phyloP scores from a whole-genome alignment of 2,888 invertebrate genomes.

The Xanthorhoe spadicearia region DNA sequence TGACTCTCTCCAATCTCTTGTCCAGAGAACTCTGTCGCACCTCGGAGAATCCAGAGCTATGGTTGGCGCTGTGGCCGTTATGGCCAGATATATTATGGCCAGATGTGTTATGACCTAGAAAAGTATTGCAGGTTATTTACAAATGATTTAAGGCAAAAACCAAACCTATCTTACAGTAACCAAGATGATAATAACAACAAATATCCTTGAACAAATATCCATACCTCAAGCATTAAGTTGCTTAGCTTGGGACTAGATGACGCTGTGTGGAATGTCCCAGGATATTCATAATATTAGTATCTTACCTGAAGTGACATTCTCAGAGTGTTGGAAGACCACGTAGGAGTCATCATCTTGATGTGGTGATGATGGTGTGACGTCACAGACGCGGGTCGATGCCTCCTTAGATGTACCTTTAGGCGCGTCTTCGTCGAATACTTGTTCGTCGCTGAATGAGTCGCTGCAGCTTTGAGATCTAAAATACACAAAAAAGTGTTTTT shows the following conservation, averaged over 20 bases:
- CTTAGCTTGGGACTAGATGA: no score
- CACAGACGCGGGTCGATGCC: constrained; percentile 25
- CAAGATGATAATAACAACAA: no score
- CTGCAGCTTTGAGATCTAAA: constrained; percentile 76
- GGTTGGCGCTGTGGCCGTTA: constrained; percentile 19
- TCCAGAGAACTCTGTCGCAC: constrained; percentile 56
- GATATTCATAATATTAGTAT: no score
- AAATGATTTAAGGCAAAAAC: no score
- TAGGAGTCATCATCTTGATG: constrained; percentile 67
- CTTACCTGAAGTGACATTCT: constrained; percentile 8
- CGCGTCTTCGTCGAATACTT: constrained; percentile 72
- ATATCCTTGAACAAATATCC: no score
- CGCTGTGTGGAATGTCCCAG: no score
- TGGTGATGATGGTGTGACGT: constrained; percentile 50
- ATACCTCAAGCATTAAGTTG: no score
- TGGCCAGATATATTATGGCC: constrained; percentile 18
- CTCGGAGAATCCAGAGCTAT: constrained; percentile 45
- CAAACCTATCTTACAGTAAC: no score
- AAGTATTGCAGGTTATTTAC: neutral
- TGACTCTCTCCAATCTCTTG: constrained; percentile 66
- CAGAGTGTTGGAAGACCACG: constrained; percentile 67
- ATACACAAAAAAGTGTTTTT: neutral
- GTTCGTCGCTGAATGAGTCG: constrained; percentile 78
- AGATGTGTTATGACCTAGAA: constrained; percentile 2
- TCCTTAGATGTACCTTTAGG: constrained; percentile 24